A percentile compares a stretch with the other conserved stretches of the same genome.
phyloP scores from a whole-genome alignment of 1,140 invertebrate genomes.

The Drosophila malerkotliana region DNA sequence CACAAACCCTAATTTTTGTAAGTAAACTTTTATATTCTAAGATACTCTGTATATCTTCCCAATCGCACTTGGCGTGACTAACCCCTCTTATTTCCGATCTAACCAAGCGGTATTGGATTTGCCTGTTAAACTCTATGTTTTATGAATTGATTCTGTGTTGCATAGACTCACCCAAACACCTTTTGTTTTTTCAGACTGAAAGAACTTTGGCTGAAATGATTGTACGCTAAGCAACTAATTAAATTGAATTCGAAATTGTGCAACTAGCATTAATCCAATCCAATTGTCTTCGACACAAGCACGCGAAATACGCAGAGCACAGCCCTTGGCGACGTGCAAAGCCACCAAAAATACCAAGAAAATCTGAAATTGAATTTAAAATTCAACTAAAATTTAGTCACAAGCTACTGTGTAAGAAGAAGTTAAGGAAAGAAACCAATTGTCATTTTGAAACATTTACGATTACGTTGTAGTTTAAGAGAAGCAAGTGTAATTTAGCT shows the following conservation, averaged over 20 bases:
- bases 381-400: slow-evolving; percentile 51
- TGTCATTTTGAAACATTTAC: slow-evolving; percentile 27
- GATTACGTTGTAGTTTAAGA: slow-evolving; percentile 27
- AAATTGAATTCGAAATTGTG: slow-evolving; percentile 27
- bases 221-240: slow-evolving; percentile 69
- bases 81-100: slow-evolving; percentile 18
- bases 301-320: slow-evolving; percentile 9
- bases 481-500: slow-evolving; percentile 35
- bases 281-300: slow-evolving; percentile 43
- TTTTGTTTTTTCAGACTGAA: slow-evolving; percentile 83
- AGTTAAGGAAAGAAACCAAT: background rate
- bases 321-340: slow-evolving; percentile 23
- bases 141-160: background rate
- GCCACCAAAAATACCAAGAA: slow-evolving; percentile 48
- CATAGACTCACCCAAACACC: slow-evolving; percentile 25
- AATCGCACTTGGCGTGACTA: slow-evolving; percentile 12
- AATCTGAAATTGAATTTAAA: slow-evolving; percentile 69
- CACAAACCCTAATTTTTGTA: slow-evolving; percentile 19
- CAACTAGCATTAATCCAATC: slow-evolving; percentile 31
- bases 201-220: slow-evolving; percentile 83
- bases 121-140: too few relatives aligned
- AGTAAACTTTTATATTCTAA: slow-evolving; percentile 19
- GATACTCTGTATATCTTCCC: slow-evolving; percentile 2
- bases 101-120: slow-evolving; percentile 13
- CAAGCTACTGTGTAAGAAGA: slow-evolving; percentile 22